Percentiles rank a stretch among this genome's conserved stretches.
These are phyloP conservation scores for Salpingus planirostris DNA, from an alignment of 2,888 invertebrate species.

Conservation along the genomic window DNA sequence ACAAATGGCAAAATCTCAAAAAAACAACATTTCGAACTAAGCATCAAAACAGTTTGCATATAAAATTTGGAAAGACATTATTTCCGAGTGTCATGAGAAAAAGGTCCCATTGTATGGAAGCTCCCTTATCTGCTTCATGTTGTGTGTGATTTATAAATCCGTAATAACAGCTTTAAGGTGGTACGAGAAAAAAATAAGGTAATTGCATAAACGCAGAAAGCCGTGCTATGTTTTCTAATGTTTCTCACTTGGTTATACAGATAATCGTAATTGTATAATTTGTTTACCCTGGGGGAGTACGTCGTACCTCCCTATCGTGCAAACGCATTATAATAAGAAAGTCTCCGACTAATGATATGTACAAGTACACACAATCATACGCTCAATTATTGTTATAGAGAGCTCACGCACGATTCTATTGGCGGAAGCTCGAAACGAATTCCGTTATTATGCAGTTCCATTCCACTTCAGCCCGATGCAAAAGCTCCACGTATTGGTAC, in stretches of 20 bases:
- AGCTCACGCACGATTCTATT: conserved; percentile 7
- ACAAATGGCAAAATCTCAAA: no score
- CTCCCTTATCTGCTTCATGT: no score
- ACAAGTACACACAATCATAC: conserved; percentile 4
- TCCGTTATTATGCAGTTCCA: conserved; percentile 6
- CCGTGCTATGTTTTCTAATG: conserved; percentile 11
- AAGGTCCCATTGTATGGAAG: no score
- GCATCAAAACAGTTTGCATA: no score
- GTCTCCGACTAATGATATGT: conserved; percentile 6
- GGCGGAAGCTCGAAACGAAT: conserved; percentile 12
- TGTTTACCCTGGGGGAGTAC: conserved; percentile 6
- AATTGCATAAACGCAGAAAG: conserved; percentile 10
- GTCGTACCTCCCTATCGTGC: conserved; percentile 11
- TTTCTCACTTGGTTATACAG: conserved; percentile 6
- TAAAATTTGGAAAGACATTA: no score
- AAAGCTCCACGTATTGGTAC: no score
- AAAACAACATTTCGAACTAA: no score
- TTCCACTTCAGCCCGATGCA: no score
- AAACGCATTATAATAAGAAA: conserved; percentile 10
- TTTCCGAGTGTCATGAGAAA: no score
- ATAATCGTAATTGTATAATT: conserved; percentile 12
- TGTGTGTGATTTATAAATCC: no score
- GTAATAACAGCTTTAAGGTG: no score
- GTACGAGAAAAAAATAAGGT: no score
- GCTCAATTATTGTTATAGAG: conserved; percentile 5